A percentile compares a stretch with the other conserved stretches of the same genome.
phyloP scores from a whole-genome alignment of 2,888 invertebrate species.

The Carabus problematicus region DNA sequence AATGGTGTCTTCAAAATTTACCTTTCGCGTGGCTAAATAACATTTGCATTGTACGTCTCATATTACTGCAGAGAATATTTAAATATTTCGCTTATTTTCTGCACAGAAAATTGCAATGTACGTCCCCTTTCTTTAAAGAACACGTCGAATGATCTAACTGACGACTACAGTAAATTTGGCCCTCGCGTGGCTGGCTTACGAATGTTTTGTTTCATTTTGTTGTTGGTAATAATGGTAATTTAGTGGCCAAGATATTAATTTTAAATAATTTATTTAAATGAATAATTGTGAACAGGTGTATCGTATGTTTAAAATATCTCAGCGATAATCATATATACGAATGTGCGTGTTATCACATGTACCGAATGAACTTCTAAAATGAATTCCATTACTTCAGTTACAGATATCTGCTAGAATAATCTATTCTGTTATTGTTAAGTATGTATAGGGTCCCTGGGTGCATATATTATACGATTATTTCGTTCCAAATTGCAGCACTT shows the following conservation, averaged over 20 bases:
- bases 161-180: constrained; percentile 21
- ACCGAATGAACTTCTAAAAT: too few relatives aligned
- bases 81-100: background rate
- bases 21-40: constrained; percentile 15
- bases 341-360: too few relatives aligned
- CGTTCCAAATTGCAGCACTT: too few relatives aligned
- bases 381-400: too few relatives aligned
- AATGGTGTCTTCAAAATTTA: constrained; percentile 19
- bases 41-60: constrained; percentile 15
- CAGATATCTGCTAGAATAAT: background rate
- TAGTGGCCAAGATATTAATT: constrained; percentile 28
- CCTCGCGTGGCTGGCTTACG: constrained; percentile 17
- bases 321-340: background rate
- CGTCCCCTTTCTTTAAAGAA: constrained; percentile 9
- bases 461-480: too few relatives aligned
- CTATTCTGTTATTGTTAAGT: too few relatives aligned
- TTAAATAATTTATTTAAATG: constrained; percentile 39
- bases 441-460: too few relatives aligned
- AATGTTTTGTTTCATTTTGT: constrained; percentile 22
- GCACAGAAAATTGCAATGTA: constrained; percentile 18
- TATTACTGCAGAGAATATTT: constrained; percentile 22
- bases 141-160: constrained; percentile 27
- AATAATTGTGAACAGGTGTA: constrained; percentile 40
- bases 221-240: constrained; percentile 37
- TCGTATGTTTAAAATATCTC: background rate